phyloP scores from a whole-genome alignment of 2,113 vertebrate species.

The Serilophus lunatus region DNA sequence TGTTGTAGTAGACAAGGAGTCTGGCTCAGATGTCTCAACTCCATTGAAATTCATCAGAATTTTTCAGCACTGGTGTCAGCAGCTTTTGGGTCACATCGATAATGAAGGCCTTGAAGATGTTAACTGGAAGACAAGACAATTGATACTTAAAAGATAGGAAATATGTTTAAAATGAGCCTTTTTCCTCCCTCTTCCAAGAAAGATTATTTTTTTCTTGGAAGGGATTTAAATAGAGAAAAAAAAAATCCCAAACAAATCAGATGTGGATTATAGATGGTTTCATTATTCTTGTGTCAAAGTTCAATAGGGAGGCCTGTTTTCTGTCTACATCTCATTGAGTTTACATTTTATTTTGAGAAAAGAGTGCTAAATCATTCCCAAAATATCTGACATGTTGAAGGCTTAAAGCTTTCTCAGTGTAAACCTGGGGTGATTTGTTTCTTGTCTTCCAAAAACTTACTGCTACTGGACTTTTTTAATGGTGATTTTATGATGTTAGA shows the following conservation, averaged over 20 bases:
- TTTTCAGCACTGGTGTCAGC: background rate
- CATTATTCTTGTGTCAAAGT: slow-evolving; percentile 8
- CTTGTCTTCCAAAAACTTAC: background rate
- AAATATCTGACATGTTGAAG: slow-evolving; percentile 29
- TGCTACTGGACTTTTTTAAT: slow-evolving; percentile 9
- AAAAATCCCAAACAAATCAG: slow-evolving; percentile 3
- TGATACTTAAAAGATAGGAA: background rate
- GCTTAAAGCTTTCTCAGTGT: slow-evolving; percentile 21
- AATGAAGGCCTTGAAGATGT: background rate
- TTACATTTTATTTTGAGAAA: slow-evolving; percentile 43
- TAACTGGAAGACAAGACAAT: background rate
- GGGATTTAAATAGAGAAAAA: background rate
- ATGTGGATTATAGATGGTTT: slow-evolving; percentile 1
- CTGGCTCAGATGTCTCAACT: background rate
- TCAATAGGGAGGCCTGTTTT: slow-evolving; percentile 34
- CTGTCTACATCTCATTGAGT: slow-evolving; percentile 8
- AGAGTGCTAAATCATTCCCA: slow-evolving; percentile 6
- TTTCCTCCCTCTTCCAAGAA: background rate
- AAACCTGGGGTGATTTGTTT: slow-evolving; percentile 9
- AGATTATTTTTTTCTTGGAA: background rate
- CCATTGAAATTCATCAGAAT: background rate
- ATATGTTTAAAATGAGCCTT: background rate
- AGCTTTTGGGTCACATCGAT: background rate
- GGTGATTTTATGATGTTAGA: slow-evolving; percentile 4
- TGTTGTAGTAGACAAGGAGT: background rate